Conservation (phyloP, 2,113 vertebrate species). For the Procavia capensis region DNA sequence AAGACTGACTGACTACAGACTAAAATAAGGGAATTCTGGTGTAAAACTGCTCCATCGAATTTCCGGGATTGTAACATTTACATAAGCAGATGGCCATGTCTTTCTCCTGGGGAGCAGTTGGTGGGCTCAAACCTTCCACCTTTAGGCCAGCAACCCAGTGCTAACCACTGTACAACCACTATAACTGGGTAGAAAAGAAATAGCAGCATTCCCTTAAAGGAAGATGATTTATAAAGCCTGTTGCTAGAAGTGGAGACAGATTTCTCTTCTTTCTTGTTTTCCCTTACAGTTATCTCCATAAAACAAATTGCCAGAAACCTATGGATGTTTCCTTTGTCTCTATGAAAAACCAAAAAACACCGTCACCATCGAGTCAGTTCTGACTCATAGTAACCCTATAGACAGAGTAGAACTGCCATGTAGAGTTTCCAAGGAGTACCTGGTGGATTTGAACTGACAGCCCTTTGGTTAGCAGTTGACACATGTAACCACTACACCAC, state of each 20-base stretch:
- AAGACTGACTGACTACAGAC: slow-evolving; percentile 64
- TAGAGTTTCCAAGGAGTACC: too few species aligned
- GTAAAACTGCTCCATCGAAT: too few species aligned
- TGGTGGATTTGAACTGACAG: too few species aligned
- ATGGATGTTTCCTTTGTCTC: slow-evolving; percentile 59
- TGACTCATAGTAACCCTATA: too few species aligned
- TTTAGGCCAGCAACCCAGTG: background rate
- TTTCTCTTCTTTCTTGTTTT: slow-evolving; percentile 78
- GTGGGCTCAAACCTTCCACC: background rate
- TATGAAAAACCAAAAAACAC: too few species aligned
- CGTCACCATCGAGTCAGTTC: too few species aligned
- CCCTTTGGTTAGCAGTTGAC: too few species aligned
- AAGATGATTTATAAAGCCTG: slow-evolving; percentile 79
- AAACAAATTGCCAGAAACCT: slow-evolving; percentile 85
- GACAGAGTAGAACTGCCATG: too few species aligned
- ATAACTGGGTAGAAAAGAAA: slow-evolving; percentile 66
- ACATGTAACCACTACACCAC: too few species aligned
- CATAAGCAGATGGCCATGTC: background rate
- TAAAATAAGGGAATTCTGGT: slow-evolving; percentile 61
- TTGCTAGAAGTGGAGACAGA: slow-evolving; percentile 77
- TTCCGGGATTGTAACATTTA: background rate
- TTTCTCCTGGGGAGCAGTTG: background rate
- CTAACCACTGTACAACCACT: background rate
- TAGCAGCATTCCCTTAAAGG: slow-evolving; percentile 77
- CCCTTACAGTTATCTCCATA: slow-evolving; percentile 81